phyloP scores from a whole-genome alignment of 2,113 vertebrate genomes.

The Hipposideros armiger region DNA sequence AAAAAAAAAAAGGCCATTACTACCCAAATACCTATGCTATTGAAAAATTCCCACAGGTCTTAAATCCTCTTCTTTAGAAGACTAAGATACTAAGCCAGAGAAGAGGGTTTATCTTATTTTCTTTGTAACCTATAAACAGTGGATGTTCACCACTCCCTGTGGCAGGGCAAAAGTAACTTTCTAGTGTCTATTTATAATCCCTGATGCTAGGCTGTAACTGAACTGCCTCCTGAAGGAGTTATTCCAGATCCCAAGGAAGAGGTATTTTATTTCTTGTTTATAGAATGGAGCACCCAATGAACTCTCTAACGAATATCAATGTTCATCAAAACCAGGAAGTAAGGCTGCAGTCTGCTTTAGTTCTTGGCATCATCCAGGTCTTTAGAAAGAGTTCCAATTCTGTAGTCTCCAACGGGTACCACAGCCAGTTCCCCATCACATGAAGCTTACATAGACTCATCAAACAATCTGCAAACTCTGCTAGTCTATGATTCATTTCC shows the following conservation, averaged over 20 bases:
- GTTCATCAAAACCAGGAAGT: not conserved
- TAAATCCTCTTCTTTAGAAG: slow-evolving; percentile 55
- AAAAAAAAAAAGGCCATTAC: not conserved
- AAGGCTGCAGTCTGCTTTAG: not conserved
- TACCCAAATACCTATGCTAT: not conserved
- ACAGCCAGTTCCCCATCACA: not conserved
- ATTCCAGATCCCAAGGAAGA: not conserved
- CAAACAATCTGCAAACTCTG: not conserved
- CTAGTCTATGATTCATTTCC: not conserved
- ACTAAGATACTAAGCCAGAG: not conserved
- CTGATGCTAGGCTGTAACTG: not conserved
- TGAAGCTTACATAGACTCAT: not conserved
- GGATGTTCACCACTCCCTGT: not conserved
- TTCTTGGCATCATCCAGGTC: not conserved
- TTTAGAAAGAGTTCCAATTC: not conserved
- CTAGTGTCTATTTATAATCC: not conserved
- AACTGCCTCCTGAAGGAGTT: not conserved
- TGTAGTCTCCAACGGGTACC: not conserved
- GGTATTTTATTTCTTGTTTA: not conserved
- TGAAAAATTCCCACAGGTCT: not conserved
- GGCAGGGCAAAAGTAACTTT: slow-evolving; percentile 31
- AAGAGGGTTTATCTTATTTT: not conserved
- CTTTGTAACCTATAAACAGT: not conserved
- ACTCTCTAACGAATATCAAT: not conserved
- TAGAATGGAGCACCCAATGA: not conserved